Evolutionary conservation across 1,140 invertebrate species (phyloP).

Genomic region (Argopecten irradians): DNA sequence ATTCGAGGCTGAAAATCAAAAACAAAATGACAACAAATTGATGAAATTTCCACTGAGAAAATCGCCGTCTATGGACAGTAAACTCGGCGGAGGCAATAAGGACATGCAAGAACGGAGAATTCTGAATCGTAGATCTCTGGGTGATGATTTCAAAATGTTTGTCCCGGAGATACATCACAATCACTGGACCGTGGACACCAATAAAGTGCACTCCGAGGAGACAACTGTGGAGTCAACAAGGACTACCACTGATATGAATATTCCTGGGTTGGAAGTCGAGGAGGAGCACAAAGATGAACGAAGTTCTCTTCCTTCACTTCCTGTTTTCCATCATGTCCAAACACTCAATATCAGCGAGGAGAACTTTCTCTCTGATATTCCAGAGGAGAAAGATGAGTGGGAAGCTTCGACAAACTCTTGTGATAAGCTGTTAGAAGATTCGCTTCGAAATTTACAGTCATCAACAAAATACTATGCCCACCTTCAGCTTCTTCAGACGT

Average conservation of each 20-base stretch:
- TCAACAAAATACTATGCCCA: conserved; percentile 22
- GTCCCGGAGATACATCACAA: neutral
- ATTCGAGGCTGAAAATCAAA: conserved; percentile 63
- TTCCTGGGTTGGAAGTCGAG: neutral
- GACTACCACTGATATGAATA: neutral
- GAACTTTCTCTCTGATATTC: conserved; percentile 68
- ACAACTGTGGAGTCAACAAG: neutral
- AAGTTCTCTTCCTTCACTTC: conserved; percentile 37
- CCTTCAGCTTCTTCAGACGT: conserved; percentile 35
- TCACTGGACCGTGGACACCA: neutral
- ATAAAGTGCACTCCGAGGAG: neutral
- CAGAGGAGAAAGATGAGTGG: conserved; percentile 67
- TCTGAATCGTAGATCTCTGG: conserved; percentile 44
- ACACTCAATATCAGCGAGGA: conserved; percentile 64
- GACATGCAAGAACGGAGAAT: conserved; percentile 13
- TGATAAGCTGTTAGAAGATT: conserved; percentile 38
- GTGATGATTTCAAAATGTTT: conserved; percentile 41
- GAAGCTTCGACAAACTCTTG: conserved; percentile 48
- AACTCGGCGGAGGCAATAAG: neutral
- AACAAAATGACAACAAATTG: conserved; percentile 45
- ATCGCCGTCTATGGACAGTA: conserved; percentile 52
- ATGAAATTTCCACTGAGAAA: conserved; percentile 50
- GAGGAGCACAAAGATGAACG: neutral
- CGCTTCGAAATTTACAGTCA: conserved; percentile 20
- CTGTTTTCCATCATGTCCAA: conserved; percentile 38